A percentile compares a stretch with the other conserved stretches of the same genome.
Evolutionary conservation across 2,113 vertebrate species (phyloP).

Genomic region (Tachycineta bicolor): DNA sequence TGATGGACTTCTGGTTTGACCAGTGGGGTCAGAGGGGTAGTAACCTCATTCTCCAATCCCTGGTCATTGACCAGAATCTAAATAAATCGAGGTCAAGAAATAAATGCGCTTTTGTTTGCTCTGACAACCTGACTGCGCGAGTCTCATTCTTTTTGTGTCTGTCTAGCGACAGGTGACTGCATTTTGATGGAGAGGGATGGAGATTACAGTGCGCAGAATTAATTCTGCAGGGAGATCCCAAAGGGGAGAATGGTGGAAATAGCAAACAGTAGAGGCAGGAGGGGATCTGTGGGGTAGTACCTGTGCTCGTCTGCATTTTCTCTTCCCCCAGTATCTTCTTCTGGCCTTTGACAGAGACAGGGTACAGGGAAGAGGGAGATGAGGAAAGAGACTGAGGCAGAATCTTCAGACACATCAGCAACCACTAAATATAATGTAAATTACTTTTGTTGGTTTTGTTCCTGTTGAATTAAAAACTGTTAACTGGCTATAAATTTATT

Average conservation of each 20-base stretch:
- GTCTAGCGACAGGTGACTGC: neutral
- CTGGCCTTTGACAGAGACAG: neutral
- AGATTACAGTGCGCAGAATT: neutral
- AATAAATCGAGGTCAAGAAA: too few relatives aligned
- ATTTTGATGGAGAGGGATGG: neutral
- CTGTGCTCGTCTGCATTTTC: neutral
- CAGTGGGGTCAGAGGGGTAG: too few relatives aligned
- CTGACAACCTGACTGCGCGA: too few relatives aligned
- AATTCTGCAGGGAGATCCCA: neutral
- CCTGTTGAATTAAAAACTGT: neutral
- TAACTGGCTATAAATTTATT: neutral
- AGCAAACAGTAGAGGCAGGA: neutral
- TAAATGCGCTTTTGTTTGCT: too few relatives aligned
- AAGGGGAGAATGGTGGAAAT: neutral
- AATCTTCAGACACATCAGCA: neutral
- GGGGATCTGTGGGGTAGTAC: neutral
- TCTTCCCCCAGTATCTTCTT: neutral
- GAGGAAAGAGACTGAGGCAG: neutral
- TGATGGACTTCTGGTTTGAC: too few relatives aligned
- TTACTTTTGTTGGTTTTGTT: neutral
- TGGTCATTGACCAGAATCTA: too few relatives aligned
- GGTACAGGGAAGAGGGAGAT: neutral
- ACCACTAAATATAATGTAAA: neutral
- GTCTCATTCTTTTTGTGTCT: too few relatives aligned
- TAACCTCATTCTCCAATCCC: too few relatives aligned